A percentile compares a stretch with the other conserved stretches of the same genome.
These are phyloP conservation scores for Seira ritae DNA, from an alignment of 2,888 invertebrate species.

Conservation along the genomic window DNA sequence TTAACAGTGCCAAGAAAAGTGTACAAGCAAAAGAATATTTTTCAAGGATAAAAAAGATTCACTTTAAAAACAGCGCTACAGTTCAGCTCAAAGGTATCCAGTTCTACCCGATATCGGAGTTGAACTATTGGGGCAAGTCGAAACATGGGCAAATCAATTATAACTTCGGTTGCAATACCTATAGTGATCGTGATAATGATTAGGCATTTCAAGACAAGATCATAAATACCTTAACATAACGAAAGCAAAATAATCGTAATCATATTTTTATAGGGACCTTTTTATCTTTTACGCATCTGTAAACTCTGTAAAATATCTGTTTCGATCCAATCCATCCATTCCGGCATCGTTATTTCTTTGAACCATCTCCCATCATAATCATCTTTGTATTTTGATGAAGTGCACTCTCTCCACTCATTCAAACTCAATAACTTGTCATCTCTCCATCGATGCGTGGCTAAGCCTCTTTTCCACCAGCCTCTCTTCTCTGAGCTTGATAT, in stretches of 20 bases:
- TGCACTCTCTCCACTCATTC: slow-evolving; percentile 50
- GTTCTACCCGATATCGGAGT: too few relatives aligned
- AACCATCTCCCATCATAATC: slow-evolving; percentile 30
- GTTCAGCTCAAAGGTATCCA: too few relatives aligned
- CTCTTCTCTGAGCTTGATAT: slow-evolving; percentile 42
- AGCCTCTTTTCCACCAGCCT: slow-evolving; percentile 56
- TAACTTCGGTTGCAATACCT: too few relatives aligned
- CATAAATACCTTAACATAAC: background rate
- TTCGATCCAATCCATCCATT: too few relatives aligned
- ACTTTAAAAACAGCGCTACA: too few relatives aligned
- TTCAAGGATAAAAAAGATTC: too few relatives aligned
- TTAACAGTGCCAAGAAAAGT: too few relatives aligned
- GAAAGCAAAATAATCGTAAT: slow-evolving; percentile 24
- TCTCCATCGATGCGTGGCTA: slow-evolving; percentile 52
- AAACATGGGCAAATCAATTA: too few relatives aligned
- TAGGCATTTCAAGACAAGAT: background rate
- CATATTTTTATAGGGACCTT: slow-evolving; percentile 32
- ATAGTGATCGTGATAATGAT: background rate
- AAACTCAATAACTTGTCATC: slow-evolving; percentile 62
- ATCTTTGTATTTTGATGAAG: slow-evolving; percentile 28
- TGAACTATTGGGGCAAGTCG: too few relatives aligned
- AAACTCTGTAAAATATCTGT: too few relatives aligned
- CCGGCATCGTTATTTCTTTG: too few relatives aligned
- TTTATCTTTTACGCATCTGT: slow-evolving; percentile 53
- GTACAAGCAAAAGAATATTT: too few relatives aligned